Evolutionary conservation across 2,797 vertebrate species (phyloP).

Genomic region (Poeciliopsis gracilis): DNA sequence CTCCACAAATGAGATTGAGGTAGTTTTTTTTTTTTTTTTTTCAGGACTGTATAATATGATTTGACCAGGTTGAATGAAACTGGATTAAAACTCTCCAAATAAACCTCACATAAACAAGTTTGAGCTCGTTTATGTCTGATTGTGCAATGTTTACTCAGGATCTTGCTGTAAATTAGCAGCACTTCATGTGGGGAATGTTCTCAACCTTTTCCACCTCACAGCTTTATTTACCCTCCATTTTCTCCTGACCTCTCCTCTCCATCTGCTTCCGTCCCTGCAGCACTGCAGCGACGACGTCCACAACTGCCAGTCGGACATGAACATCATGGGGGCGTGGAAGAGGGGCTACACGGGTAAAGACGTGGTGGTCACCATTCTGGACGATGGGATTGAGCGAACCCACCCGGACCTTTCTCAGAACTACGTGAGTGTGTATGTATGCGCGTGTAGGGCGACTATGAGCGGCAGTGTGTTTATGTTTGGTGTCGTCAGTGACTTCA

Average conservation of each 20-base stretch:
- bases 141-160: neutral
- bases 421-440: conserved; percentile 89
- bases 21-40: too few relatives aligned
- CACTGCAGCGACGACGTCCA: conserved; percentile 95
- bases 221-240: neutral
- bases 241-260: conserved; percentile 5
- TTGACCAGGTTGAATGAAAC: neutral
- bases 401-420: conserved; percentile 96
- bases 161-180: conserved; percentile 2
- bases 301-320: conserved; percentile 98
- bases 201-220: neutral
- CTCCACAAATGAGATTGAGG: neutral
- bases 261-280: conserved; percentile 65
- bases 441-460: conserved; percentile 35
- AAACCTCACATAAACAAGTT: conserved; percentile 9
- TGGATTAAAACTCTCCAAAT: neutral
- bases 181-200: conserved; percentile 1
- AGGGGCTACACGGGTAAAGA: conserved; percentile 98
- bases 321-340: conserved; percentile 98
- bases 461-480: conserved; percentile 6
- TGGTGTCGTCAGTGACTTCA: neutral
- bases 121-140: conserved; percentile 18
- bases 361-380: conserved; percentile 96
- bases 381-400: conserved; percentile 96
- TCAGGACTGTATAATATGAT: neutral